Evolutionary conservation across 2,888 invertebrate species (phyloP).

Genomic region (Cheilosia grossa): DNA sequence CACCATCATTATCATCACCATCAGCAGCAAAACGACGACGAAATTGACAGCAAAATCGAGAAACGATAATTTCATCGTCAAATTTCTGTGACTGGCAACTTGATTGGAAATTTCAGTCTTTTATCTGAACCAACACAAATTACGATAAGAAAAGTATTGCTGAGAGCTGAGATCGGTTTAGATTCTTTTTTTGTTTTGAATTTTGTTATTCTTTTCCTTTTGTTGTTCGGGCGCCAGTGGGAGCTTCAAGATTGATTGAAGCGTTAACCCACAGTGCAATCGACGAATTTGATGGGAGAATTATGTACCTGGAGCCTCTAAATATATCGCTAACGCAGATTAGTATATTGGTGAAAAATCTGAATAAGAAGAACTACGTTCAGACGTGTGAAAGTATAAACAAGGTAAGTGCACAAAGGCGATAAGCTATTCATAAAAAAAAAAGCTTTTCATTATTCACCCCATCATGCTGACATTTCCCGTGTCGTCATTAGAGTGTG

Average conservation of each 20-base stretch:
- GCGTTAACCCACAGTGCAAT: constrained; percentile 81
- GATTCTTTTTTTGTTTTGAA: constrained; percentile 26
- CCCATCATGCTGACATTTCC: constrained; percentile 18
- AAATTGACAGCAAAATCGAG: constrained; percentile 40
- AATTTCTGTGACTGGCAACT: constrained; percentile 23
- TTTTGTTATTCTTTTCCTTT: constrained; percentile 49
- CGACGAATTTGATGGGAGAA: constrained; percentile 88
- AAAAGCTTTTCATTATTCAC: constrained; percentile 41
- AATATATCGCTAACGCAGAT: constrained; percentile 99
- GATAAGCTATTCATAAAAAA: constrained; percentile 62
- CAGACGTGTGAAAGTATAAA: constrained; percentile 94
- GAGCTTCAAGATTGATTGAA: constrained; percentile 96
- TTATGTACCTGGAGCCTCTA: constrained; percentile 99
- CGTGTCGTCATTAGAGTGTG: constrained; percentile 21
- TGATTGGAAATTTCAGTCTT: constrained; percentile 29
- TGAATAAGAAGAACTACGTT: constrained; percentile 97
- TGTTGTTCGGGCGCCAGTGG: constrained; percentile 76
- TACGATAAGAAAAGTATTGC: constrained; percentile 31
- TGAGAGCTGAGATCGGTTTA: constrained; percentile 9
- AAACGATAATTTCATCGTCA: constrained; percentile 23
- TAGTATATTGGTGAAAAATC: constrained; percentile 97
- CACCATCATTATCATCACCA: constrained; percentile 25
- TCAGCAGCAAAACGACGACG: constrained; percentile 4
- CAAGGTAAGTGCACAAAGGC: constrained; percentile 87
- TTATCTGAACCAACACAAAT: constrained; percentile 1